Conservation (phyloP, 1,140 invertebrate species). For the Notospermus geniculatus region DNA sequence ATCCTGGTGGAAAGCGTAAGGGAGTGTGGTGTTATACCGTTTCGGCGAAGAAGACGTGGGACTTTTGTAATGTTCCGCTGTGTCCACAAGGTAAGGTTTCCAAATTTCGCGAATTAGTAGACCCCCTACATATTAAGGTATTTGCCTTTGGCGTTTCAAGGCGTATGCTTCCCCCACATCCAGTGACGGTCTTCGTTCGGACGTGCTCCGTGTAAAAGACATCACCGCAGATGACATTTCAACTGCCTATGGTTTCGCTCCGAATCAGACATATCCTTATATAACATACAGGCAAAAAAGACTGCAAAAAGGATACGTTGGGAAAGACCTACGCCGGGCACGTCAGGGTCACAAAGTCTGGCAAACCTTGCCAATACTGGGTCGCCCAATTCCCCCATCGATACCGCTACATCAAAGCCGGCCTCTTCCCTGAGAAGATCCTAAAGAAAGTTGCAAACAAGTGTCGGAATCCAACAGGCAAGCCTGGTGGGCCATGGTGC, state of each 20-base stretch:
- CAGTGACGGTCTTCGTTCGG: too few relatives aligned
- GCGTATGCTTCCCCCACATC: too few relatives aligned
- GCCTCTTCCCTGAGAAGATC: not conserved
- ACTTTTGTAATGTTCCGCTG: not conserved
- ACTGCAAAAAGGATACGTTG: not conserved
- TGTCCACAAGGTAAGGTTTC: not conserved
- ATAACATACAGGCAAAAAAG: not conserved
- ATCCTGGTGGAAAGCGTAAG: not conserved
- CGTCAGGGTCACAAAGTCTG: not conserved
- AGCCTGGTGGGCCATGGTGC: not conserved
- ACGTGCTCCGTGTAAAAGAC: too few relatives aligned
- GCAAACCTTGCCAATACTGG: not conserved
- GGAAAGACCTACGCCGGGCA: not conserved
- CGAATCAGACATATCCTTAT: too few relatives aligned
- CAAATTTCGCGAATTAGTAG: too few relatives aligned
- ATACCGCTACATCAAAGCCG: not conserved
- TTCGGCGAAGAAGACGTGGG: not conserved
- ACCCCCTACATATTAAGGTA: too few relatives aligned
- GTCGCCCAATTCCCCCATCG: not conserved
- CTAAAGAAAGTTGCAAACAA: not conserved
- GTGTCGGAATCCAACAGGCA: not conserved
- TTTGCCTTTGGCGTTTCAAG: too few relatives aligned
- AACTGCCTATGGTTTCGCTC: too few relatives aligned
- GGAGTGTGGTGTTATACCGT: not conserved
- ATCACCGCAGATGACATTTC: too few relatives aligned